These are phyloP conservation scores for Hyaena hyaena DNA, from an alignment of 2,113 vertebrate species.

Conservation along the genomic window DNA sequence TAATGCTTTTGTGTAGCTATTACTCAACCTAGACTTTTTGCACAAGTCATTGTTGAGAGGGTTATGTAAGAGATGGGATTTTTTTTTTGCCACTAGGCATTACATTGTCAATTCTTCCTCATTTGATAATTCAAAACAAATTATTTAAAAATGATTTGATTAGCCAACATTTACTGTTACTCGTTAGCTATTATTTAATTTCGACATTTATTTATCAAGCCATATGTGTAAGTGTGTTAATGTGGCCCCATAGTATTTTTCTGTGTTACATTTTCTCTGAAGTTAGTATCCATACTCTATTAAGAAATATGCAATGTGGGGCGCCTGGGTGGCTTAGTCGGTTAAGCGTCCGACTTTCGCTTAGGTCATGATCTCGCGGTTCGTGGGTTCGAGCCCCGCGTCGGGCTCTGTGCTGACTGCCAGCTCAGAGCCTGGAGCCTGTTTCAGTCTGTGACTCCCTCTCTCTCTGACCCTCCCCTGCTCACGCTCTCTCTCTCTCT, in stretches of 20 bases:
- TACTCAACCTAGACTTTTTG: background rate
- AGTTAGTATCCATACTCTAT: background rate
- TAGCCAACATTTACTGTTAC: background rate
- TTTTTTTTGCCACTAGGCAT: background rate
- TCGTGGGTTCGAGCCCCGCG: no score
- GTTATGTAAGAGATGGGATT: background rate
- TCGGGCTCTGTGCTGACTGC: no score
- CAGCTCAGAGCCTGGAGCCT: no score
- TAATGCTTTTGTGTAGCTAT: background rate
- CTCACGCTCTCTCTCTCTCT: no score
- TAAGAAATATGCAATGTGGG: background rate
- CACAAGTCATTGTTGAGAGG: background rate
- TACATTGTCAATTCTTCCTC: background rate
- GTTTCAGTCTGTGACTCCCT: no score
- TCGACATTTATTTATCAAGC: background rate
- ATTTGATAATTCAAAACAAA: background rate
- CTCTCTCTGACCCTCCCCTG: no score
- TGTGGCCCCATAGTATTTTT: background rate
- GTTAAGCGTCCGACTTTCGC: no score
- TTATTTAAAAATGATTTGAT: background rate
- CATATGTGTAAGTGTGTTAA: background rate
- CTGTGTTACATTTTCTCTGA: constrained; percentile 30
- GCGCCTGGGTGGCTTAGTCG: no score
- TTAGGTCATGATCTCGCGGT: no score
- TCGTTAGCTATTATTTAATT: background rate